Percentiles rank a stretch among this genome's conserved stretches.
phyloP scores from a whole-genome alignment of 1,140 invertebrate species.

The Tyrophagus putrescentiae region DNA sequence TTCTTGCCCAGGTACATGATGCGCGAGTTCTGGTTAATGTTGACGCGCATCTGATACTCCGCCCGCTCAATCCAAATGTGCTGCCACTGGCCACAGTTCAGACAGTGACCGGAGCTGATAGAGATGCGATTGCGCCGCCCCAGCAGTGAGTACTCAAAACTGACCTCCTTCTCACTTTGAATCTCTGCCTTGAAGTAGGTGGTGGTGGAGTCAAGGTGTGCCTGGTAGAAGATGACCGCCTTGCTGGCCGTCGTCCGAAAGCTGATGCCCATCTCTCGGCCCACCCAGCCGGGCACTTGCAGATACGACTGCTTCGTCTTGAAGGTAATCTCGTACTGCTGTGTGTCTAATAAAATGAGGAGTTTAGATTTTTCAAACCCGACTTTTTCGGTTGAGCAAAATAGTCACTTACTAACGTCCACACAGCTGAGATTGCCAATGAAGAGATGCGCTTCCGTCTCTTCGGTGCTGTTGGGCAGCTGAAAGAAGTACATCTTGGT shows the following conservation, averaged over 20 bases:
- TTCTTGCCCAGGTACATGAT: conserved; percentile 68
- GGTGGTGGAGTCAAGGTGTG: conserved; percentile 49
- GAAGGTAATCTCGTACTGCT: conserved; percentile 80
- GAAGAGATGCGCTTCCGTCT: conserved; percentile 67
- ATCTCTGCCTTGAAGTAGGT: conserved; percentile 76
- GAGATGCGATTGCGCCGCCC: conserved; percentile 53
- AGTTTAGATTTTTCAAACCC: no score
- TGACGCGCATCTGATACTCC: conserved; percentile 79
- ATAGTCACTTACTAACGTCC: conserved; percentile 60
- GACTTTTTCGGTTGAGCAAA: no score
- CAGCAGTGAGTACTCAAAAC: conserved; percentile 76
- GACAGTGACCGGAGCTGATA: conserved; percentile 57
- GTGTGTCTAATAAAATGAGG: conserved; percentile 51
- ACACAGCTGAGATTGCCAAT: conserved; percentile 78
- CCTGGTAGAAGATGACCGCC: conserved; percentile 75
- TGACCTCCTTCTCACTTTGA: conserved; percentile 64
- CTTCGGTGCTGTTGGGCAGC: conserved; percentile 58
- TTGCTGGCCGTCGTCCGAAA: conserved; percentile 76
- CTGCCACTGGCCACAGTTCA: conserved; percentile 85
- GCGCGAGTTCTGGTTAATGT: conserved; percentile 70
- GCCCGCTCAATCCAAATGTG: conserved; percentile 57
- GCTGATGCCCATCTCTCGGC: conserved; percentile 77
- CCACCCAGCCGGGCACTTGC: conserved; percentile 74
- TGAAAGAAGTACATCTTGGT: conserved; percentile 77
- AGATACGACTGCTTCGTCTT: conserved; percentile 79